phyloP scores from a whole-genome alignment of 2,113 vertebrate genomes.

The Coptodon rendalli region DNA sequence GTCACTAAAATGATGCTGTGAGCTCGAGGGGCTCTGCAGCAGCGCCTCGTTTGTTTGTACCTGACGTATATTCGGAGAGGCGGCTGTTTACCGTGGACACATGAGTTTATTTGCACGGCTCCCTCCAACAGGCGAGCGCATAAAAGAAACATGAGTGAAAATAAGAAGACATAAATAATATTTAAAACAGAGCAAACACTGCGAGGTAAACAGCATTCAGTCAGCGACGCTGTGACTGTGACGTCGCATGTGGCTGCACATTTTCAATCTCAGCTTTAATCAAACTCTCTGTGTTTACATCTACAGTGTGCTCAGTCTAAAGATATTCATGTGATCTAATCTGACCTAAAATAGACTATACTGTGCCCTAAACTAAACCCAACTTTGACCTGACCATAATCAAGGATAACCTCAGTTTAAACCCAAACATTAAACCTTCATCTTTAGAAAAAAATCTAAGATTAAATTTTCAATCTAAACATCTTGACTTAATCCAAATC shows the following conservation, averaged over 20 bases:
- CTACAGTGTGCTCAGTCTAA: background rate
- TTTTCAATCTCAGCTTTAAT: background rate
- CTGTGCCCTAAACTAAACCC: background rate
- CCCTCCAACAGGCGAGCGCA: background rate
- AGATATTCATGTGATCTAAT: background rate
- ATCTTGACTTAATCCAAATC: background rate
- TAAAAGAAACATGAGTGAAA: background rate
- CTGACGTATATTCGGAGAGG: background rate
- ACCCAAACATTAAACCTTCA: background rate
- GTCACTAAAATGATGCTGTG: background rate
- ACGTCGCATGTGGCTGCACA: background rate
- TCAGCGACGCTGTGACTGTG: background rate
- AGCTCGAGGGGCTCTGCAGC: background rate
- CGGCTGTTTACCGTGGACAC: background rate
- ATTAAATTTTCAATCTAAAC: background rate
- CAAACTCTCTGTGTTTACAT: background rate
- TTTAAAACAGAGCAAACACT: background rate
- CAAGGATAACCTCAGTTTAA: background rate
- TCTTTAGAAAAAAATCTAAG: background rate
- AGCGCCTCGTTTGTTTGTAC: background rate
- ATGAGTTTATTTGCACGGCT: background rate
- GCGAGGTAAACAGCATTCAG: background rate
- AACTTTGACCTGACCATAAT: rapidly evolving
- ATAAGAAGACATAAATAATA: background rate
- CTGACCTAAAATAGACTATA: background rate